A percentile compares a stretch with the other conserved stretches of the same genome.
Evolutionary conservation across 2,888 invertebrate genomes (phyloP).

Genomic region (Morpho helenor): DNA sequence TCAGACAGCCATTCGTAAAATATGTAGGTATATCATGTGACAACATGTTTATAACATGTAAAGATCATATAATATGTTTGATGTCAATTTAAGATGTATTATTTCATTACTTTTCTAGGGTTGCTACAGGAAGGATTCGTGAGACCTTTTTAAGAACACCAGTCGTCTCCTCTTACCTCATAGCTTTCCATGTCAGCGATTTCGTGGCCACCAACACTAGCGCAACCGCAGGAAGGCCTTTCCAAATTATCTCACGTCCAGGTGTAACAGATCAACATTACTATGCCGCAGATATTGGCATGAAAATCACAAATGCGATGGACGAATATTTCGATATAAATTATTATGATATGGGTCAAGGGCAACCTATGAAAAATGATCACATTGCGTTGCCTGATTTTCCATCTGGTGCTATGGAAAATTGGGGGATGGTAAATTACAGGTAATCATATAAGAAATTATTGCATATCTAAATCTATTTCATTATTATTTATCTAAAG

Average conservation of each 20-base stretch:
- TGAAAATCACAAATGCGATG: slow-evolving; percentile 68
- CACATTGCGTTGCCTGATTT: slow-evolving; percentile 89
- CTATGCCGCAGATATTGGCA: slow-evolving; percentile 69
- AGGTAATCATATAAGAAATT: slow-evolving; percentile 54
- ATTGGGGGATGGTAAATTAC: slow-evolving; percentile 91
- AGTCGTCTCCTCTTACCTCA: slow-evolving; percentile 88
- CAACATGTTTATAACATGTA: too few species aligned
- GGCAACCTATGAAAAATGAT: slow-evolving; percentile 76
- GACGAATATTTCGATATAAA: slow-evolving; percentile 77
- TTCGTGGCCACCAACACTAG: slow-evolving; percentile 66
- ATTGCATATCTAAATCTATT: too few species aligned
- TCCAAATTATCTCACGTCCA: slow-evolving; percentile 62
- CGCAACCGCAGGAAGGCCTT: slow-evolving; percentile 44
- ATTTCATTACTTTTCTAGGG: slow-evolving; percentile 27
- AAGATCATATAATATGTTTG: too few species aligned
- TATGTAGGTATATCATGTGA: too few species aligned
- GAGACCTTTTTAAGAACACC: slow-evolving; percentile 80
- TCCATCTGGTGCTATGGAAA: slow-evolving; percentile 90
- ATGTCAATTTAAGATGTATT: too few species aligned
- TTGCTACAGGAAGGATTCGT: slow-evolving; percentile 37
- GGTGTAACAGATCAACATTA: slow-evolving; percentile 55
- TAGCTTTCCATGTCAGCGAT: slow-evolving; percentile 92
- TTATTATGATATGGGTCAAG: slow-evolving; percentile 77
- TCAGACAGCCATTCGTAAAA: too few species aligned
- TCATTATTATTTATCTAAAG: too few species aligned